These are phyloP conservation scores for Timandra comae DNA, from an alignment of 2,888 invertebrate genomes.

Conservation along the genomic window DNA sequence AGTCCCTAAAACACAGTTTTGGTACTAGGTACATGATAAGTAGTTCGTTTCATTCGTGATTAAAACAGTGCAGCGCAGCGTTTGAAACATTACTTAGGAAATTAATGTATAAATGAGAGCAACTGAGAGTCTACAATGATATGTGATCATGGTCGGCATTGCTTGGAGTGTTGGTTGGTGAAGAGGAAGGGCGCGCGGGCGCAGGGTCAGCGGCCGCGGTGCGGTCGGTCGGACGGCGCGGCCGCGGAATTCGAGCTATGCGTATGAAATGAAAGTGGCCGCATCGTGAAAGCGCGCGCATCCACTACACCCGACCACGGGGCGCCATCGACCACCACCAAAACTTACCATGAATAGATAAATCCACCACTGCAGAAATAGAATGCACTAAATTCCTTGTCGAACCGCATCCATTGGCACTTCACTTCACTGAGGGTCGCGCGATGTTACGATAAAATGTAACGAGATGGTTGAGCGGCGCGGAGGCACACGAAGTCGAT, in stretches of 20 bases:
- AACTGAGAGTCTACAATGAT: no score
- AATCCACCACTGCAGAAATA: slow-evolving; percentile 58
- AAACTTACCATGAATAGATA: slow-evolving; percentile 71
- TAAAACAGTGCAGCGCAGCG: no score
- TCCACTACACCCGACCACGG: slow-evolving; percentile 47
- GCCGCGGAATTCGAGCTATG: slow-evolving; percentile 73
- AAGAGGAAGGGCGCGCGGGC: slow-evolving; percentile 66
- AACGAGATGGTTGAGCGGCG: slow-evolving; percentile 30
- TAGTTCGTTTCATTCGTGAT: no score
- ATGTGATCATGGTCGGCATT: slow-evolving; percentile 27
- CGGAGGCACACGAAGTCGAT: slow-evolving; percentile 45
- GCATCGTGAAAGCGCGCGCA: slow-evolving; percentile 75
- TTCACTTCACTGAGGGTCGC: slow-evolving; percentile 63
- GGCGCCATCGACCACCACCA: slow-evolving; percentile 33
- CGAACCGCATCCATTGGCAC: slow-evolving; percentile 71
- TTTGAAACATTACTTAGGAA: no score
- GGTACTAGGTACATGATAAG: no score
- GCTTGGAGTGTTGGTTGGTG: slow-evolving; percentile 41
- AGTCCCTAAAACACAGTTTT: no score
- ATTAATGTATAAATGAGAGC: no score
- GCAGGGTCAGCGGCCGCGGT: slow-evolving; percentile 76
- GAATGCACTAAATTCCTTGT: slow-evolving; percentile 54
- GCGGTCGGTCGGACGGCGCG: slow-evolving; percentile 61
- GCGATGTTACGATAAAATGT: slow-evolving; percentile 33
- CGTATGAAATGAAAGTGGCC: slow-evolving; percentile 76